Base-by-base conservation (phyloP, 2,797 vertebrate species). In the Lagocephalus sceleratus region DNA sequence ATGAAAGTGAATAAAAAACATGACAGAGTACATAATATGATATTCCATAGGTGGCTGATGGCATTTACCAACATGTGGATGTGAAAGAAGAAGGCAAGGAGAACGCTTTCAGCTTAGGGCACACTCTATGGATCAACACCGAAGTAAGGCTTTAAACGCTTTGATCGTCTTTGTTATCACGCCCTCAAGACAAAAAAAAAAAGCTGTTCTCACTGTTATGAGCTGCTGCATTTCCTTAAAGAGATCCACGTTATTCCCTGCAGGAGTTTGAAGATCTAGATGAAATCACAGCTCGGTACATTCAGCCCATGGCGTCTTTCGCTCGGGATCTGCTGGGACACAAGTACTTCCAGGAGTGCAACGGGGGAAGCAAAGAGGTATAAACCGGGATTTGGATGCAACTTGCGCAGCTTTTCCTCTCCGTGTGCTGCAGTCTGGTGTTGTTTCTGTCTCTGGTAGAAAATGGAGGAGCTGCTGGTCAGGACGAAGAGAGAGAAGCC, bases 191-290 rank as follows among this genome's bases (percentile, higher is more conserved):
- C 23, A 14, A 35, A 5, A 43, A 46, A 14, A 35, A 5, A 43
- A 46, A 20, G 3, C 19, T 39, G 3, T 6, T 10, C 29, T 45
- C 3, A 0, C 38, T n/a, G 15, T 9, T 2, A 16, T 7, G 6
- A 15, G 43, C 25, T 40, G 20, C 12, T 51, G 20, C 5, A 6
- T 68, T 39, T 57, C 51, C 12, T 53, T 42, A 6, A 46, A 47
- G 5, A 6, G 1, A n/a, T n/a, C 39, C 1, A 35, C 51, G 0
- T 3, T 42, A 6, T 62, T 78, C 55, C 66, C 19, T 84, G 44
- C 71, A 99, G 97, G 97, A 99, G 60, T 99, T 98, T 92, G 97
- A 99, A 85, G 97, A 99, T 86, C 87, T 99, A 75, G 97, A 99
- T 86, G 97, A 99, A 88, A 99, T 99, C 71, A 95, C 95, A 25